phyloP scores from a whole-genome alignment of 2,888 invertebrate genomes.

The Rhodophaea formosa region DNA sequence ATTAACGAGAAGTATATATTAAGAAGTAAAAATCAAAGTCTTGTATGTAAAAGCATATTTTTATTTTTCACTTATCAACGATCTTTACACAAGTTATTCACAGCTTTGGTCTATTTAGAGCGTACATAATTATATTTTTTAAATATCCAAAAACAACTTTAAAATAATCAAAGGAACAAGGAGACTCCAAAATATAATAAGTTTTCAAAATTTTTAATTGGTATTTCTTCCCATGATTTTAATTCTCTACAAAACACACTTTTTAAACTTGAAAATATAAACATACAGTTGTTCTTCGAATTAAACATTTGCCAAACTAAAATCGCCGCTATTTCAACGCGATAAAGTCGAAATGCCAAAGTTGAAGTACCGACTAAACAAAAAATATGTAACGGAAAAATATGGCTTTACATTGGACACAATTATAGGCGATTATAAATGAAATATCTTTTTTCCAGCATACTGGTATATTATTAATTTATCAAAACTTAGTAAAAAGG shows the following conservation, averaged over 20 bases:
- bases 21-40: conserved; percentile 36
- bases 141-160: neutral
- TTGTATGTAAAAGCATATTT: conserved; percentile 57
- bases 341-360: neutral
- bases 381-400: too few species aligned
- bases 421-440: neutral
- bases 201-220: too few species aligned
- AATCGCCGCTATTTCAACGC: neutral
- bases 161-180: neutral
- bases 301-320: neutral
- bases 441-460: too few species aligned
- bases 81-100: conserved; percentile 66
- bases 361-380: neutral
- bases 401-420: neutral
- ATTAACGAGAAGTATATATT: too few species aligned
- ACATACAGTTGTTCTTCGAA: neutral
- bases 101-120: conserved; percentile 78
- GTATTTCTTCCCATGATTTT: too few species aligned
- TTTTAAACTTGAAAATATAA: too few species aligned
- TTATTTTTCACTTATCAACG: conserved; percentile 51
- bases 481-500: too few species aligned
- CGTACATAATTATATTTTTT: conserved; percentile 37
- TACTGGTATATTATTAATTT: too few species aligned
- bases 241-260: too few species aligned
- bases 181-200: neutral